A percentile compares a stretch with the other conserved stretches of the same genome.
Evolutionary conservation across 35 echinoderm and acorn worm species (phyloP).

Genomic region (Chiridota heheva): DNA sequence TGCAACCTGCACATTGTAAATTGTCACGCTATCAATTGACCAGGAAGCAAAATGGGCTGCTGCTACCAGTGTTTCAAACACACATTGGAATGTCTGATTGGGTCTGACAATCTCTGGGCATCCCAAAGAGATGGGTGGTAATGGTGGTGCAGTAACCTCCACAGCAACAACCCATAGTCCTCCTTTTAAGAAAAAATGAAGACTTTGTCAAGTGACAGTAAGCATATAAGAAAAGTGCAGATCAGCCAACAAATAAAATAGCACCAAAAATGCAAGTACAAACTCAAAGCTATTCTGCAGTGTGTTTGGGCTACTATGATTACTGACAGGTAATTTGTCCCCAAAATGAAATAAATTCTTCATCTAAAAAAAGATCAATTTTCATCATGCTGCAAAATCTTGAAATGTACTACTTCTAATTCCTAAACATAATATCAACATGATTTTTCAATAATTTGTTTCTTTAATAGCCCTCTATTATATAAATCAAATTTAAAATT

Average conservation of each 20-base stretch:
- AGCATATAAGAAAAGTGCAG: background rate
- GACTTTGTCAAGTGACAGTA: too few relatives aligned
- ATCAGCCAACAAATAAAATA: background rate
- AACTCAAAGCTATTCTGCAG: background rate
- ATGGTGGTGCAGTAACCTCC: constrained; percentile 7
- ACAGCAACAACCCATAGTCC: constrained; percentile 38
- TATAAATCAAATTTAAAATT: background rate
- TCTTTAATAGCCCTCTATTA: background rate
- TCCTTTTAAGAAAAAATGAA: constrained; percentile 13
- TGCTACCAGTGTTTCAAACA: constrained; percentile 19
- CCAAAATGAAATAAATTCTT: background rate
- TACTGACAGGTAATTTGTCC: background rate
- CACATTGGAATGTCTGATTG: constrained; percentile 30
- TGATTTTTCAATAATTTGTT: background rate
- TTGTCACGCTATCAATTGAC: constrained; percentile 17
- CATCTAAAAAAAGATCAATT: background rate
- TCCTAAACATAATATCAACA: background rate
- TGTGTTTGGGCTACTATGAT: background rate
- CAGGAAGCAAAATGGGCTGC: constrained; percentile 39
- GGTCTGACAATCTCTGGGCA: constrained; percentile 10
- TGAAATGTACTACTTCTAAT: background rate
- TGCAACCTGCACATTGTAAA: too few relatives aligned
- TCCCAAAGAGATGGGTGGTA: constrained; percentile 6
- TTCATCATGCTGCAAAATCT: background rate
- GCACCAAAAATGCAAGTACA: background rate